A percentile compares a stretch with the other conserved stretches of the same genome.
Conservation (phyloP, 2,113 vertebrate species). For the Corythoichthys intestinalis region DNA sequence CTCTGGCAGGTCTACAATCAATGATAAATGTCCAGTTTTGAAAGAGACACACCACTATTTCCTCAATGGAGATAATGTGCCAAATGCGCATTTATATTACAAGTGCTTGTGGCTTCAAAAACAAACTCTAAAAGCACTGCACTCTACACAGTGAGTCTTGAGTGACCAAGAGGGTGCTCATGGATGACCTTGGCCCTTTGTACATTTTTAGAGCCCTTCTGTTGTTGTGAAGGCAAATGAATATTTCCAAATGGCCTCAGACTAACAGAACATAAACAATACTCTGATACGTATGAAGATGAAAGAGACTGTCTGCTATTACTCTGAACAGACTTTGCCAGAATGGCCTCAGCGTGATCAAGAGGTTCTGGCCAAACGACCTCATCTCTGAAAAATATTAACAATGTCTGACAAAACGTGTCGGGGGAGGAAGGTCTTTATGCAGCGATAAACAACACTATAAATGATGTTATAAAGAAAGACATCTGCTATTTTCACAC, state of each 20-base stretch:
- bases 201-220: constrained; percentile 29
- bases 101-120: constrained; percentile 26
- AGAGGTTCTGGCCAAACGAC: background rate
- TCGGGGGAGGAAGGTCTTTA: background rate
- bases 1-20: constrained; percentile 21
- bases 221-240: background rate
- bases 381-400: background rate
- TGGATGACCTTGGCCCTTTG: constrained; percentile 37
- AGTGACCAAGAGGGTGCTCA: constrained; percentile 15
- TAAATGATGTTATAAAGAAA: constrained; percentile 5
- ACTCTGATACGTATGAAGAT: background rate
- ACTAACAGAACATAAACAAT: background rate
- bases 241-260: background rate
- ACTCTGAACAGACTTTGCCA: background rate
- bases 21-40: constrained; percentile 24
- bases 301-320: constrained; percentile 1
- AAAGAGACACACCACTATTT: constrained; percentile 13
- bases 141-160: constrained; percentile 13
- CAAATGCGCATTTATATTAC: constrained; percentile 24
- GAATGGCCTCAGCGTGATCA: background rate
- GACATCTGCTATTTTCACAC: background rate
- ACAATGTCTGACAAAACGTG: background rate
- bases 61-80: constrained; percentile 11
- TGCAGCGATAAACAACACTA: background rate
- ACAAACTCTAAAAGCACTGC: constrained; percentile 10